Conservation (phyloP, 30 jellyfish, hydroid and myxozoan genomes). For the Rhopilema esculentum region DNA sequence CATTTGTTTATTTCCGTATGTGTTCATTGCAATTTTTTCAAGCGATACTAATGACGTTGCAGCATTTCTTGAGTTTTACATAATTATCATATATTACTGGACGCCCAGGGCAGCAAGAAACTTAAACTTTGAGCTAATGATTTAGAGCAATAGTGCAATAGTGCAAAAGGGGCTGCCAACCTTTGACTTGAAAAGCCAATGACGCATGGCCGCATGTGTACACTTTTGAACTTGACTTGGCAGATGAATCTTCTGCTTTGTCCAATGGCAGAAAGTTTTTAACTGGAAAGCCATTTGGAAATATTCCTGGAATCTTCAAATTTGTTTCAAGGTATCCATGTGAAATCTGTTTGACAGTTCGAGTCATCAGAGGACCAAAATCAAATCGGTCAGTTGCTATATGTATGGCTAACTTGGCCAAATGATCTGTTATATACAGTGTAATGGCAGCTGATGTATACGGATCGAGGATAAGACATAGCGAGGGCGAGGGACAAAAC, state of each 20-base stretch:
- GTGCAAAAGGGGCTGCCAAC: constrained; percentile 1
- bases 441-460: constrained; percentile 20
- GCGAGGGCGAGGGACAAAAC: constrained; percentile 51
- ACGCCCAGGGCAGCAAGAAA: too few relatives aligned
- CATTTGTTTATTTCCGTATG: too few relatives aligned
- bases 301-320: constrained; percentile 38
- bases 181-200: constrained; percentile 46
- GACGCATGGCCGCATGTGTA: constrained; percentile 50
- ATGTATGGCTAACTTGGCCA: constrained; percentile 60
- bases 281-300: constrained; percentile 64
- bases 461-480: constrained; percentile 11
- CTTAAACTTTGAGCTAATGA: too few relatives aligned
- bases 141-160: too few relatives aligned
- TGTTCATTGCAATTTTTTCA: too few relatives aligned
- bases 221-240: not conserved
- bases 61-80: too few relatives aligned
- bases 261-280: constrained; percentile 36
- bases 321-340: constrained; percentile 58
- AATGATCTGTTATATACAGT: constrained; percentile 55
- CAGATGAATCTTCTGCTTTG: not conserved
- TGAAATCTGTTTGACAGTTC: constrained; percentile 51
- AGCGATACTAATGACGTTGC: too few relatives aligned
- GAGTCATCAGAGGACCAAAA: constrained; percentile 72
- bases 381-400: constrained; percentile 38
- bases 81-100: too few relatives aligned